These are phyloP conservation scores for Lycocorax pyrrhopterus DNA, from an alignment of 2,113 vertebrate species.

Conservation along the genomic window DNA sequence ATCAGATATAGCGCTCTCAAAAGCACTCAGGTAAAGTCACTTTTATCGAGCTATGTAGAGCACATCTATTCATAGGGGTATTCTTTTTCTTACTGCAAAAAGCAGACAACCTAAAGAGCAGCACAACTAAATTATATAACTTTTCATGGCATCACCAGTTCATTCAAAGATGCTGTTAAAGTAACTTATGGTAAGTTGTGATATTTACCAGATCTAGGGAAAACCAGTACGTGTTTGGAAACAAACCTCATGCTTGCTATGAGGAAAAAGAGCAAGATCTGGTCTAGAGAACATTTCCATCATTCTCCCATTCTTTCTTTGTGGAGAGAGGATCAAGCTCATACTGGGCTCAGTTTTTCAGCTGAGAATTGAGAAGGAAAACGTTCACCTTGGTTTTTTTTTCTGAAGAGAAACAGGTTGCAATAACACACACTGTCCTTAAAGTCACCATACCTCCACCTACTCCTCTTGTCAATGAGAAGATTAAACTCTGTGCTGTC, in stretches of 20 bases:
- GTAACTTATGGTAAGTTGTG: not conserved
- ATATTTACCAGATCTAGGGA: not conserved
- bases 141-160: not conserved
- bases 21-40: not conserved
- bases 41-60: not conserved
- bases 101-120: not conserved
- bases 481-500: not conserved
- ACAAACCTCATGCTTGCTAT: not conserved
- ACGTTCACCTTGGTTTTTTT: not conserved
- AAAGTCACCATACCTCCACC: not conserved
- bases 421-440: not conserved
- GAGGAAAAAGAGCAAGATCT: not conserved
- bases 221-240: not conserved
- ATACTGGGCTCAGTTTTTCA: not conserved
- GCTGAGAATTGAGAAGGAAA: not conserved
- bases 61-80: rapidly evolving
- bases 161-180: not conserved
- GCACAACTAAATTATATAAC: not conserved
- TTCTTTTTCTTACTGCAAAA: not conserved
- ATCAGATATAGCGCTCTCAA: not conserved
- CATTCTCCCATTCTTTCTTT: not conserved
- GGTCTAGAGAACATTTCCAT: not conserved
- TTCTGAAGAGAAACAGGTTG: not conserved
- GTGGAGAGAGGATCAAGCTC: not conserved
- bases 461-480: not conserved